These are phyloP conservation scores for Serranus cabrilla DNA, from an alignment of 2,797 vertebrate species.

Conservation along the genomic window DNA sequence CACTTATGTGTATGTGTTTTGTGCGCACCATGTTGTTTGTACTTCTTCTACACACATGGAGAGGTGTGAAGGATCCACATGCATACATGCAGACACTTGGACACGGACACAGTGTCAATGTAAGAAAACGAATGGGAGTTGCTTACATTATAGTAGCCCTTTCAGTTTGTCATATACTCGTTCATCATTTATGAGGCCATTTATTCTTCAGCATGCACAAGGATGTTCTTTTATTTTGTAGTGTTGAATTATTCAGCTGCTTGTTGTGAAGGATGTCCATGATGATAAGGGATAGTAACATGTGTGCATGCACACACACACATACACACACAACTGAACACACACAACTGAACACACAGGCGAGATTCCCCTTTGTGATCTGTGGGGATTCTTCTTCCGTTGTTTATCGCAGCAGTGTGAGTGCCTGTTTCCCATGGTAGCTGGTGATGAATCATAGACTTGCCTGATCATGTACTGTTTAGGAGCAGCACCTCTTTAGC, in stretches of 20 bases:
- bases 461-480: constrained; percentile 77
- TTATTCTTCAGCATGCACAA: constrained; percentile 72
- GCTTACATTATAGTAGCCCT: constrained; percentile 22
- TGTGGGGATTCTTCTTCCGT: constrained; percentile 79
- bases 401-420: constrained; percentile 72
- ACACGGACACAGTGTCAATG: not conserved
- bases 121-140: constrained; percentile 41
- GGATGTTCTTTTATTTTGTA: constrained; percentile 82
- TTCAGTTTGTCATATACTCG: constrained; percentile 45
- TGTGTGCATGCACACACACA: constrained; percentile 27
- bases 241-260: constrained; percentile 79
- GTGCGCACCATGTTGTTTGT: constrained; percentile 17
- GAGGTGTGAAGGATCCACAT: constrained; percentile 8
- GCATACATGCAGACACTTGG: constrained; percentile 28
- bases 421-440: constrained; percentile 62
- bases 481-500: constrained; percentile 38
- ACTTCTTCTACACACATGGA: constrained; percentile 1
- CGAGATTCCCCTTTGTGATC: constrained; percentile 75
- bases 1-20: constrained; percentile 35
- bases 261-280: constrained; percentile 73
- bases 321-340: constrained; percentile 22
- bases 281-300: constrained; percentile 65
- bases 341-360: constrained; percentile 18
- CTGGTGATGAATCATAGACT: constrained; percentile 70
- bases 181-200: constrained; percentile 75